Evolutionary conservation across 92 coral and sea anemone species (phyloP).

Genomic region (Zoanthus sociatus): DNA sequence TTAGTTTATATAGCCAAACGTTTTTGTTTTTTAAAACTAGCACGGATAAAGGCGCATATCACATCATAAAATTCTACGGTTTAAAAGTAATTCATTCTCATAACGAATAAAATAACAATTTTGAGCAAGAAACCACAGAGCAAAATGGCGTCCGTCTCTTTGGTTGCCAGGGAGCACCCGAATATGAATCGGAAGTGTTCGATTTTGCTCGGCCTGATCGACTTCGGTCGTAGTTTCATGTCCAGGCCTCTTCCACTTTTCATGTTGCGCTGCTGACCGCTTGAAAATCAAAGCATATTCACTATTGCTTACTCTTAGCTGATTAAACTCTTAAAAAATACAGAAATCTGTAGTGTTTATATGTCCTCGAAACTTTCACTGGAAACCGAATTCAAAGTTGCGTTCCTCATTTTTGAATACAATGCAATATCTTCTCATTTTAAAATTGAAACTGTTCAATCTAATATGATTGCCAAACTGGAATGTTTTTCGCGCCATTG

Average conservation of each 20-base stretch:
- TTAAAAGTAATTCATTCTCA: not conserved
- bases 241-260: slow-evolving; percentile 6
- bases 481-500: too few relatives aligned
- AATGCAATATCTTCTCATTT: too few relatives aligned
- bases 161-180: slow-evolving; percentile 27
- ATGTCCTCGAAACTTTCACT: too few relatives aligned
- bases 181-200: slow-evolving; percentile 7
- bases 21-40: not conserved
- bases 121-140: not conserved
- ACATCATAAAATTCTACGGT: not conserved
- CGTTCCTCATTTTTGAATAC: too few relatives aligned
- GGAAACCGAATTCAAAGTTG: too few relatives aligned
- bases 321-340: too few relatives aligned
- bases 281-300: not conserved
- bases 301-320: too few relatives aligned
- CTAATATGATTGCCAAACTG: too few relatives aligned
- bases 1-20: not conserved
- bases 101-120: not conserved
- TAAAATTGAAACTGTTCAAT: too few relatives aligned
- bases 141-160: slow-evolving; percentile 26
- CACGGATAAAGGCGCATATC: not conserved
- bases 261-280: not conserved
- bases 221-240: not conserved
- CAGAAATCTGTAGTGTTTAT: too few relatives aligned
- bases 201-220: slow-evolving; percentile 12